These are phyloP conservation scores for Lasioglossum morio DNA, from an alignment of 2,888 invertebrate genomes.

Conservation along the genomic window DNA sequence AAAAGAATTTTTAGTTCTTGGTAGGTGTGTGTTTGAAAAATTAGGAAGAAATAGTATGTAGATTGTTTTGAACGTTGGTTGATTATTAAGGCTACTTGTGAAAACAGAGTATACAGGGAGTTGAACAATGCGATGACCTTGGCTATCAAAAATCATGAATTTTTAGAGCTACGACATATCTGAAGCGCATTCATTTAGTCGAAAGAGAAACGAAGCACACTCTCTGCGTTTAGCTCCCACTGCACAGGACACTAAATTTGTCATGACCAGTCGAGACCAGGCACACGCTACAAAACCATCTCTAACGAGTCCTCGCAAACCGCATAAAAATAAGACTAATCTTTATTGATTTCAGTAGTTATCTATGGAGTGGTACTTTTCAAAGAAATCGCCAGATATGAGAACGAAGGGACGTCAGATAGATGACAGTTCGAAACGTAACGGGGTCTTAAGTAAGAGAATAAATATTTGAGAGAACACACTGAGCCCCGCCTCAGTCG, in stretches of 20 bases:
- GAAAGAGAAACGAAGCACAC: not conserved
- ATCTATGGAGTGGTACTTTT: constrained; percentile 16
- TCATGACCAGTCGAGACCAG: not conserved
- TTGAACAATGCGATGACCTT: too few relatives aligned
- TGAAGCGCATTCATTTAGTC: not conserved
- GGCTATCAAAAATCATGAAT: not conserved
- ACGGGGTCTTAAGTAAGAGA: constrained; percentile 5
- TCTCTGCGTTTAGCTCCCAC: not conserved
- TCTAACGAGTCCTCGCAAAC: not conserved
- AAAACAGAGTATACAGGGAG: too few relatives aligned
- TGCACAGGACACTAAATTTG: not conserved
- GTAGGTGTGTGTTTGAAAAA: not conserved
- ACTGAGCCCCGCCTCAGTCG: not conserved
- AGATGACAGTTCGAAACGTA: not conserved
- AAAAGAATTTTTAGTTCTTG: not conserved
- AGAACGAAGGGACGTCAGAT: constrained; percentile 14
- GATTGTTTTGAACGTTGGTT: not conserved
- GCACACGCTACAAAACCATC: not conserved
- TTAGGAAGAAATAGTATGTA: not conserved
- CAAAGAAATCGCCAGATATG: constrained; percentile 19
- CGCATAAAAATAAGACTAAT: constrained; percentile 7
- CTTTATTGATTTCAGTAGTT: constrained; percentile 19
- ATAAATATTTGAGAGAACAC: constrained; percentile 8
- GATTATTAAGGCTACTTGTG: not conserved
- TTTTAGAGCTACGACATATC: not conserved